phyloP scores from a whole-genome alignment of 2,113 vertebrate species.

The Semnopithecus entellus region DNA sequence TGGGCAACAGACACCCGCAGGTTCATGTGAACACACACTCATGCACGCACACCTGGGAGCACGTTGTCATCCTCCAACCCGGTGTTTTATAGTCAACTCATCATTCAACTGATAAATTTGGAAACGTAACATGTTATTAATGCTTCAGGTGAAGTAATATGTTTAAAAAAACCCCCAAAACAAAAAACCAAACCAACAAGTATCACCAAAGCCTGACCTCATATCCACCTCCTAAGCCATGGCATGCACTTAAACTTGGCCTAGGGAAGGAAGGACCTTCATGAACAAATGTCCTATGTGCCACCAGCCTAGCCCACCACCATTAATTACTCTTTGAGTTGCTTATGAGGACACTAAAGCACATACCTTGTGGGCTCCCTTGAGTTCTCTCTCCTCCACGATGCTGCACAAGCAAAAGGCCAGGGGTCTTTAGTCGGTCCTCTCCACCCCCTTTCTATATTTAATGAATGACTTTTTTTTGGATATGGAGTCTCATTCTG shows the following conservation, averaged over 20 bases:
- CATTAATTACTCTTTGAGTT: neutral
- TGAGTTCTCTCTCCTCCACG: neutral
- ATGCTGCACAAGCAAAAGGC: neutral
- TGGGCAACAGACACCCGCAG: neutral
- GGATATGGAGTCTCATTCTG: too few species aligned
- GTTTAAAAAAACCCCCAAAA: neutral
- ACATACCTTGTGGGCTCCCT: neutral
- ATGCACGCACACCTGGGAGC: too few species aligned
- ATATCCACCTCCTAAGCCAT: neutral
- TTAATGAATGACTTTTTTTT: neutral
- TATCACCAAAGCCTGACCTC: constrained; percentile 51
- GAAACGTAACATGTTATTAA: constrained; percentile 64
- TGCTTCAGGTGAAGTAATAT: constrained; percentile 3
- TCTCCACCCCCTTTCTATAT: neutral
- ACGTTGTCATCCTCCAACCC: neutral
- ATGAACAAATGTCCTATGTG: neutral
- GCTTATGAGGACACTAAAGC: neutral
- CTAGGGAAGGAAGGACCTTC: neutral
- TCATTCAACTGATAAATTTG: neutral
- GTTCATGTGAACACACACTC: accelerated
- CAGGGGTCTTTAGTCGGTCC: neutral
- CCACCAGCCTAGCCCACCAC: neutral
- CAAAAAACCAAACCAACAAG: neutral
- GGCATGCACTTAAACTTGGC: neutral
- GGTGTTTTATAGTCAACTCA: neutral